A percentile compares a stretch with the other conserved stretches of the same genome.
These are phyloP conservation scores for Euplexia lucipara DNA, from an alignment of 2,888 invertebrate species.

Conservation along the genomic window DNA sequence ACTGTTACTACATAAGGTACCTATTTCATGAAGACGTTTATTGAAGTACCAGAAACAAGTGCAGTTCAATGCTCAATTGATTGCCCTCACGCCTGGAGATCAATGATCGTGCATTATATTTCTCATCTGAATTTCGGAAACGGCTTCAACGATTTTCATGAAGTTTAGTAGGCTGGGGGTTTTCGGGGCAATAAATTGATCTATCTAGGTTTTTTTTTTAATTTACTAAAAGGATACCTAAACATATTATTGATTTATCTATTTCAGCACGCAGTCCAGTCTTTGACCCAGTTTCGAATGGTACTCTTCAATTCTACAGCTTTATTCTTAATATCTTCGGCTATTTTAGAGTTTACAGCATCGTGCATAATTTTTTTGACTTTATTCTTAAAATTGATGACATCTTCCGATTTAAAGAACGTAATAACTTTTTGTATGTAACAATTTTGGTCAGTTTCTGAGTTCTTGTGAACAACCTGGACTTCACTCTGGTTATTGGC, in stretches of 20 bases:
- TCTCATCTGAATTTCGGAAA: too few species aligned
- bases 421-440: neutral
- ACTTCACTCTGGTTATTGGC: neutral
- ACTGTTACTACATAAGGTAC: slow-evolving; percentile 28
- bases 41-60: neutral
- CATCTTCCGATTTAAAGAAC: slow-evolving; percentile 3
- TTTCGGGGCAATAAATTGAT: too few species aligned
- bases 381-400: neutral
- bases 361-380: neutral
- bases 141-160: too few species aligned
- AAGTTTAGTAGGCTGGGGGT: too few species aligned
- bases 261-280: neutral
- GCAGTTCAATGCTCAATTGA: neutral
- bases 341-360: neutral
- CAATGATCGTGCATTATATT: too few species aligned
- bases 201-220: neutral
- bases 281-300: neutral
- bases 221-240: neutral
- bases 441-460: neutral
- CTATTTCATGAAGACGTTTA: too few species aligned
- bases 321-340: too few species aligned
- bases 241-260: neutral
- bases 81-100: too few species aligned
- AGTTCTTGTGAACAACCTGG: neutral
- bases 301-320: neutral